A percentile compares a stretch with the other conserved stretches of the same genome.
Conservation (phyloP, 1,140 invertebrate species). For the Bombus superbus region DNA sequence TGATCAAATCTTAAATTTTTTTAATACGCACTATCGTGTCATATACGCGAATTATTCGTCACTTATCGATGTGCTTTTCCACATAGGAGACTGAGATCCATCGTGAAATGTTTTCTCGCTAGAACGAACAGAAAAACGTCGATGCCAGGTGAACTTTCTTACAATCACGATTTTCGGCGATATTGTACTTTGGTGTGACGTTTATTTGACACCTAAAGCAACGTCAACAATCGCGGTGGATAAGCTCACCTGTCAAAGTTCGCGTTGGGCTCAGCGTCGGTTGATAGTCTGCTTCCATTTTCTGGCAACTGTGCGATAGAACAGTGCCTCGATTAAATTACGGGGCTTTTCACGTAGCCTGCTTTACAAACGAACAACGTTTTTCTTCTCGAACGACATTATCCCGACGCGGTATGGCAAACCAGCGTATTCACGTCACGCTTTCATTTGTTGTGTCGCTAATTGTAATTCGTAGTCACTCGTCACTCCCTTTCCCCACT, state of each 20-base stretch:
- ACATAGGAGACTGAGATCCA: conserved; percentile 14
- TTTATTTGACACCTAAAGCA: conserved; percentile 54
- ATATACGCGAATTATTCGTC: conserved; percentile 39
- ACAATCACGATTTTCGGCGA: not conserved
- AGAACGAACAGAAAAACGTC: conserved; percentile 33
- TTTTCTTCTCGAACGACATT: conserved; percentile 53
- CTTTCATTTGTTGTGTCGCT: conserved; percentile 65
- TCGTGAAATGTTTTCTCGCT: conserved; percentile 28
- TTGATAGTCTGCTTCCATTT: conserved; percentile 78
- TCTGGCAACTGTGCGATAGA: conserved; percentile 33
- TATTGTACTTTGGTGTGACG: conserved; percentile 41
- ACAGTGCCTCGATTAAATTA: conserved; percentile 22
- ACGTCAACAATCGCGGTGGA: conserved; percentile 55
- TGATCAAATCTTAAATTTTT: not conserved
- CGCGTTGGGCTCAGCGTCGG: conserved; percentile 75
- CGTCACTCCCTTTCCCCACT: conserved; percentile 51
- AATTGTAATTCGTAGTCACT: conserved; percentile 62
- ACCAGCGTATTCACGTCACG: conserved; percentile 62
- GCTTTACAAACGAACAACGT: conserved; percentile 41
- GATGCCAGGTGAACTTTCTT: conserved; percentile 27
- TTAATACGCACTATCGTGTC: conserved; percentile 27
- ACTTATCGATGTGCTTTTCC: conserved; percentile 21
- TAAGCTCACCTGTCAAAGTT: conserved; percentile 75
- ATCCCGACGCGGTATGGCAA: conserved; percentile 47
- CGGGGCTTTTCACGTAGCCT: not conserved